phyloP scores from a whole-genome alignment of 2,888 invertebrate species.

The Phaedon cochleariae region DNA sequence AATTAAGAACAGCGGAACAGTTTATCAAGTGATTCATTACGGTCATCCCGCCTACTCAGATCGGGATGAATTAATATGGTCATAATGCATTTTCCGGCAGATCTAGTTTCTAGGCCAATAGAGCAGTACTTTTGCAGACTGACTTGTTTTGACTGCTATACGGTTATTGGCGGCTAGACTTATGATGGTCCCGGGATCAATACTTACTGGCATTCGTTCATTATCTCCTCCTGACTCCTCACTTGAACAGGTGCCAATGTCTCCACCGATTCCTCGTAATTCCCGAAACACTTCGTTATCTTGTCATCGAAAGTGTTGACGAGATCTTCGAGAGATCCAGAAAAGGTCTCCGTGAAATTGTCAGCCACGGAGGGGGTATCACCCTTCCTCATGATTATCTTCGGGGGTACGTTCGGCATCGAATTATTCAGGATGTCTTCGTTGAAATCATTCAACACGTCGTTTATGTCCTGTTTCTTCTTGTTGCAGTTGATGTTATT shows the following conservation, averaged over 20 bases:
- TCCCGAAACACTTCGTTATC: conserved; percentile 97
- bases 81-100: background rate
- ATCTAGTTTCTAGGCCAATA: background rate
- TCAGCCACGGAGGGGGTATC: conserved; percentile 70
- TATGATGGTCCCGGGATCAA: background rate
- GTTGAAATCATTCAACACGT: conserved; percentile 66
- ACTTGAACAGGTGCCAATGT: conserved; percentile 98
- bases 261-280: conserved; percentile 97
- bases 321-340: conserved; percentile 96
- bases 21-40: background rate
- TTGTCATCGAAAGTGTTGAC: conserved; percentile 99
- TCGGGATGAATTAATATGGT: background rate
- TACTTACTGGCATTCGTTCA: conserved; percentile 99
- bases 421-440: conserved; percentile 64
- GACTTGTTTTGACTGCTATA: background rate
- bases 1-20: too few species aligned
- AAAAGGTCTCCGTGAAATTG: conserved; percentile 90
- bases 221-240: conserved; percentile 97
- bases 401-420: conserved; percentile 64
- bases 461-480: conserved; percentile 64
- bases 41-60: background rate
- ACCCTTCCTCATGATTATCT: conserved; percentile 52
- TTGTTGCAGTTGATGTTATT: conserved; percentile 73
- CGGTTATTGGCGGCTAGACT: background rate
- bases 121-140: background rate